Evolutionary conservation across 2,113 vertebrate genomes (phyloP), one percentile per base, ranked within the genome.

Genomic region (Brienomyrus longianalis): DNA sequence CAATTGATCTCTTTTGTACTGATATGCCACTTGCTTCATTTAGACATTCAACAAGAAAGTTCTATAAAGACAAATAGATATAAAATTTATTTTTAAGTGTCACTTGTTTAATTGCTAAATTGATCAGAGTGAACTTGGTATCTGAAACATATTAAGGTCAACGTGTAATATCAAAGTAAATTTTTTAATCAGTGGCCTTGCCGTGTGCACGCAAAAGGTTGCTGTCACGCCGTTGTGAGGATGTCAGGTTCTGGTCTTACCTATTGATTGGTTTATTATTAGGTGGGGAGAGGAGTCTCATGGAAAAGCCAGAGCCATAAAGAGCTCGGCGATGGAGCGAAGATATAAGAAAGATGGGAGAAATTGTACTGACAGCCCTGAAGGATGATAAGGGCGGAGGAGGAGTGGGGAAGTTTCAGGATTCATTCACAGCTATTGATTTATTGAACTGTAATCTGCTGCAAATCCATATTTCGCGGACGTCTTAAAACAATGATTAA

Each of bases 191-290:
- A 91, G 66, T 88, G 70, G 70, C 90, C 88, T 88, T 87, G 51
- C 88, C 88, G 56, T 83, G 62, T 89, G 23, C 27, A 45, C 43
- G 39, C 15, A n/a, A 91, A 91, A 93, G 92, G 92, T 93, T 90
- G 47, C 21, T 45, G 87, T 89, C 91, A 89, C 6, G 54, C 89
- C 51, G 43, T 66, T 59, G 70, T 56, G 85, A 92, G 90, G 91
- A 90, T 90, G 91, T 23, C 90, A 91, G 91, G 80, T 90, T 92
- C 86, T 86, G 89, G 89, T 87, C 91, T 80, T 90, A 80, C 83
- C 87, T 92, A 93, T 93, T 90, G 92, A 93, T 92, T 91, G 92
- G 89, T 92, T 91, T 91, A 92, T 92, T 93, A 93, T 93, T 92
- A 92, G 92, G 88, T 92, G 89, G 90, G 90, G 92, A 91, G 88